Base-by-base conservation (phyloP, 53 echinoderm and acorn worm genomes). In the Antedon mediterranea region DNA sequence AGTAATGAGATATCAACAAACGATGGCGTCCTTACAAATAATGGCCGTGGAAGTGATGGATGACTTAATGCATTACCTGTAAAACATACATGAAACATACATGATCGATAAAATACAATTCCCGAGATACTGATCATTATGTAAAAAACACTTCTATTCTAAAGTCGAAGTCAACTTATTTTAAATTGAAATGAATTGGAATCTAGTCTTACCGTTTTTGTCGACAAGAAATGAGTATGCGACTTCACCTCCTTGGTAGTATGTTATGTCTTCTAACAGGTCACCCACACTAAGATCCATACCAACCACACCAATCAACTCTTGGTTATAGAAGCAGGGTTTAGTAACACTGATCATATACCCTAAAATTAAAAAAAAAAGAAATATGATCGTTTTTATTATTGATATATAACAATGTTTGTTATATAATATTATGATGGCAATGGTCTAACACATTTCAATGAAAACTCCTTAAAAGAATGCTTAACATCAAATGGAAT, bases 201-300 rank as follows among this genome's bases (percentile, higher is more conserved):
- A n/a, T n/a, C n/a, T n/a, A n/a, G n/a, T n/a, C 86, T 70, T 76
- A 94, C 98, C 98, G 73, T 84, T 84, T 30, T 86, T 78, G 43
- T 97, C 90, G 9, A 88, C 81, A 72, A 92, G 75, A 84, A 95
- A 97, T 37, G 98, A 92, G 77, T 97, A 92, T 18, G 97, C 90
- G 37, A 70, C 76, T 27, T 87, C 90, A 11, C 98, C 98, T 79
- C 90, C 92, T 71, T 97, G 90, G 84, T 88, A 97, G 81, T 97
- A 97, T 26, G 92, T 89, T 3, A 97, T 82, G 34, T 97, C 98
- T 74, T 97, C 92, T 26, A 95, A 82, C 15, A 92, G 43, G 43
- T 97, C 98, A 0, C 89, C 98, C 81, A 97, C 88, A 71, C 86
- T 97, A 81, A 92, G 75, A 28, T 92, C 92, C 6, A 92, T 31